Evolutionary conservation across 2,113 vertebrate genomes (phyloP).

Genomic region (Stomatorhinus ivindoensis): DNA sequence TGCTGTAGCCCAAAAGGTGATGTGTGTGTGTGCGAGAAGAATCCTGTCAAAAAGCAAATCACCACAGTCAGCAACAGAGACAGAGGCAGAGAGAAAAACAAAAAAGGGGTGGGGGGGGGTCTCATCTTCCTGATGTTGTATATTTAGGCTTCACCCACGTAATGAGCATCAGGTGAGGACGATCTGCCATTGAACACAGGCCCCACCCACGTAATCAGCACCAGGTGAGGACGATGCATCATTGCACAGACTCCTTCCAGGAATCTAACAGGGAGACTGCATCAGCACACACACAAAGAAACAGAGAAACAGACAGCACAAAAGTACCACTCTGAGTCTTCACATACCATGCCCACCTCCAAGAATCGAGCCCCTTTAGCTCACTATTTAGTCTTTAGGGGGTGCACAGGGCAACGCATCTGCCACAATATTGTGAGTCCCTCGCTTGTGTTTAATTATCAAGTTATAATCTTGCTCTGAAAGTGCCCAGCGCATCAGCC

Average conservation of each 20-base stretch:
- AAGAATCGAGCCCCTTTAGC: background rate
- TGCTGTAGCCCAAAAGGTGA: background rate
- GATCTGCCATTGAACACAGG: background rate
- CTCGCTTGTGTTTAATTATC: background rate
- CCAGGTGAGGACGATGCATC: background rate
- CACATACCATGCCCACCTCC: background rate
- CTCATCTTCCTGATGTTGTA: background rate
- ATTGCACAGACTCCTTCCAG: background rate
- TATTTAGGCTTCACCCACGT: no score
- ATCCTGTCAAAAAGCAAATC: background rate
- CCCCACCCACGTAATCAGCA: background rate
- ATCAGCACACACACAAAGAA: background rate
- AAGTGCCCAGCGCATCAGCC: background rate
- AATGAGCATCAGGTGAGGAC: no score
- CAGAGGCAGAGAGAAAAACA: background rate
- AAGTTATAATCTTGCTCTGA: background rate
- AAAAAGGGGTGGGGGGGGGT: no score
- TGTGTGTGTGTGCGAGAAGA: no score
- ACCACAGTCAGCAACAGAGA: background rate
- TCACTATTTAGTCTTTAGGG: background rate
- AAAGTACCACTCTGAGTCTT: background rate
- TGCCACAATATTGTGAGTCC: background rate
- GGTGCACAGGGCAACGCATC: no score
- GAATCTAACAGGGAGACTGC: background rate
- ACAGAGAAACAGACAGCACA: background rate